Percentiles rank a stretch among this genome's conserved stretches.
These are phyloP conservation scores for Dyspetes luteomarginatus DNA, from an alignment of 2,888 invertebrate species.

Conservation along the genomic window DNA sequence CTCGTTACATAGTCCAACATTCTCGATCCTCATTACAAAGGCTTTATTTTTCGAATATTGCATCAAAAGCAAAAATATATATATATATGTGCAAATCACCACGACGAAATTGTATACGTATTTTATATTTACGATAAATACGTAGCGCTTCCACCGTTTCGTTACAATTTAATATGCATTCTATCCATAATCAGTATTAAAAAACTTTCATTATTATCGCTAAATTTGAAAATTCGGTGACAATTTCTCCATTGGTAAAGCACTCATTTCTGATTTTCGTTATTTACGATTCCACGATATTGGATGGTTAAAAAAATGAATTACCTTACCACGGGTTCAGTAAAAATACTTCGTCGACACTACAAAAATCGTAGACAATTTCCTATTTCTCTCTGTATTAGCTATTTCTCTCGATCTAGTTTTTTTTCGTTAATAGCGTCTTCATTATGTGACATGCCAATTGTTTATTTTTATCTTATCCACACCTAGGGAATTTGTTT, in stretches of 20 bases:
- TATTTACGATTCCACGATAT: neutral
- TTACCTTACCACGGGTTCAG: neutral
- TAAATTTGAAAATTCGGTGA: neutral
- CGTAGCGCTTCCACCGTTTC: slow-evolving; percentile 57
- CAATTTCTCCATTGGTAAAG: neutral
- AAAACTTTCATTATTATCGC: slow-evolving; percentile 10
- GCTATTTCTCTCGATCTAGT: no score
- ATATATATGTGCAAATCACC: slow-evolving; percentile 17
- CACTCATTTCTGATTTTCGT: neutral
- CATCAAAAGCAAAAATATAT: slow-evolving; percentile 52
- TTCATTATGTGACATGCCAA: no score
- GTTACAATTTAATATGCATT: slow-evolving; percentile 42
- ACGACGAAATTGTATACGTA: slow-evolving; percentile 9
- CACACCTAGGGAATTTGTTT: no score
- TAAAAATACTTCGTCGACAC: neutral
- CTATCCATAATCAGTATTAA: slow-evolving; percentile 41
- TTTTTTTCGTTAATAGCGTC: no score
- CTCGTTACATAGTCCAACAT: slow-evolving; percentile 5
- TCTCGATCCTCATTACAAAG: slow-evolving; percentile 13
- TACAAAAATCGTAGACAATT: no score
- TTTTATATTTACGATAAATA: slow-evolving; percentile 9
- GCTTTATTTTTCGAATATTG: slow-evolving; percentile 31
- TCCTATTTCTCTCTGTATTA: no score
- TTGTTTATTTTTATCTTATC: no score
- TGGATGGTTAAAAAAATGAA: neutral